phyloP scores from a whole-genome alignment of 2,888 invertebrate species.

The Euclidia mi region DNA sequence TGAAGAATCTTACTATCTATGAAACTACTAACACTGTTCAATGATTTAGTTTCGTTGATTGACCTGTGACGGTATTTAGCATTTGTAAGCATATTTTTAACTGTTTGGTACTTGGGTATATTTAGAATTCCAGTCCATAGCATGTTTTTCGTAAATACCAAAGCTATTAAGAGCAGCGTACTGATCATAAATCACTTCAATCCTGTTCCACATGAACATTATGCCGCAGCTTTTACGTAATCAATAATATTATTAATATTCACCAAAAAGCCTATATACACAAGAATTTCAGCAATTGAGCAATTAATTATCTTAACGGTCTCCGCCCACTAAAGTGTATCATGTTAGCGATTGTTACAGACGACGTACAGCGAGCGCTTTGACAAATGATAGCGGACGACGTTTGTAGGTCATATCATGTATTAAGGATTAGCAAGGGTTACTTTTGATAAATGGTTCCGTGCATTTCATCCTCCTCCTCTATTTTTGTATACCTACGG shows the following conservation, averaged over 20 bases:
- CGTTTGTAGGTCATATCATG: conserved; percentile 43
- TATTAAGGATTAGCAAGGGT: too few species aligned
- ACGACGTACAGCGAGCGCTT: conserved; percentile 16
- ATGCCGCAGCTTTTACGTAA: not conserved
- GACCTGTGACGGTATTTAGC: too few species aligned
- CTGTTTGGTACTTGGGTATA: too few species aligned
- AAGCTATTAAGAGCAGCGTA: too few species aligned
- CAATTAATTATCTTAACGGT: conserved; percentile 39
- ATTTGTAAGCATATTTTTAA: too few species aligned
- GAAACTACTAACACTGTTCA: too few species aligned
- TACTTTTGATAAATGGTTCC: conserved; percentile 38
- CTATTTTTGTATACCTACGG: conserved; percentile 9
- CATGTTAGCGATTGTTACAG: conserved; percentile 22
- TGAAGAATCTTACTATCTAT: too few species aligned
- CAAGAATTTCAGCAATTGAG: conserved; percentile 1
- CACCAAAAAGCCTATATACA: not conserved
- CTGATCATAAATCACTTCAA: not conserved
- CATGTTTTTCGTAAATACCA: too few species aligned
- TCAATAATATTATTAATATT: conserved; percentile 8
- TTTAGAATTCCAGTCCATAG: too few species aligned
- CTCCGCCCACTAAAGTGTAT: conserved; percentile 25
- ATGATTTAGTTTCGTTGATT: too few species aligned
- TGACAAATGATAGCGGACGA: conserved; percentile 44
- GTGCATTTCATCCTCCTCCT: conserved; percentile 22
- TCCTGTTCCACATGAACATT: not conserved